Evolutionary conservation across 2,113 vertebrate genomes (phyloP).

Genomic region (Gambusia affinis): DNA sequence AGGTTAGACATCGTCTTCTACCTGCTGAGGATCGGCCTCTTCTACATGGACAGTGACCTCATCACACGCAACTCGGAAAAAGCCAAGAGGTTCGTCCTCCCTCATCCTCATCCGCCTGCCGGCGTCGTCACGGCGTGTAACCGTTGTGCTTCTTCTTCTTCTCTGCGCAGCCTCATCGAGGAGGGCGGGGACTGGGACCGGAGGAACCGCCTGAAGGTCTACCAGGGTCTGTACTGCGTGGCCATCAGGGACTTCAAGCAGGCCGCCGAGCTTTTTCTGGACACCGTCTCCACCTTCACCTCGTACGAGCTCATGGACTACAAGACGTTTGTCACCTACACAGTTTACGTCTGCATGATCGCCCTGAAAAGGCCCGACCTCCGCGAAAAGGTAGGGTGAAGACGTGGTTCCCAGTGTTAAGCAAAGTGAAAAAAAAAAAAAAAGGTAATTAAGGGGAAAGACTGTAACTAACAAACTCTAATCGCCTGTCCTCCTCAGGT

Average conservation of each 20-base stretch:
- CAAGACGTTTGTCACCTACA: conserved; percentile 98
- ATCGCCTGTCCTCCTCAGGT: conserved; percentile 77
- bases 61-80: conserved; percentile 98
- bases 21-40: conserved; percentile 93
- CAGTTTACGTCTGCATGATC: conserved; percentile 98
- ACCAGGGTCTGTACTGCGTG: conserved; percentile 97
- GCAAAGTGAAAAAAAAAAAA: neutral
- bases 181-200: conserved; percentile 99
- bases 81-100: conserved; percentile 88
- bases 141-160: neutral
- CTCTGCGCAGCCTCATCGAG: conserved; percentile 89
- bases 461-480: no score
- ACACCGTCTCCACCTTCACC: conserved; percentile 98
- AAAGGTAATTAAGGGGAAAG: no score
- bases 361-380: conserved; percentile 96
- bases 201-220: conserved; percentile 96
- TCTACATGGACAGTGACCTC: conserved; percentile 99
- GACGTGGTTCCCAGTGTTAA: neutral
- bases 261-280: conserved; percentile 96
- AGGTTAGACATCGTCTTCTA: conserved; percentile 98
- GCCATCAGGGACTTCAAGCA: conserved; percentile 97
- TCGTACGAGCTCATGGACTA: conserved; percentile 99
- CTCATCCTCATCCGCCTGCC: accelerated
- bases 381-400: conserved; percentile 89
- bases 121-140: neutral